Evolutionary conservation across 1,140 invertebrate species (phyloP).

Genomic region (Catajapyx aquilonaris): DNA sequence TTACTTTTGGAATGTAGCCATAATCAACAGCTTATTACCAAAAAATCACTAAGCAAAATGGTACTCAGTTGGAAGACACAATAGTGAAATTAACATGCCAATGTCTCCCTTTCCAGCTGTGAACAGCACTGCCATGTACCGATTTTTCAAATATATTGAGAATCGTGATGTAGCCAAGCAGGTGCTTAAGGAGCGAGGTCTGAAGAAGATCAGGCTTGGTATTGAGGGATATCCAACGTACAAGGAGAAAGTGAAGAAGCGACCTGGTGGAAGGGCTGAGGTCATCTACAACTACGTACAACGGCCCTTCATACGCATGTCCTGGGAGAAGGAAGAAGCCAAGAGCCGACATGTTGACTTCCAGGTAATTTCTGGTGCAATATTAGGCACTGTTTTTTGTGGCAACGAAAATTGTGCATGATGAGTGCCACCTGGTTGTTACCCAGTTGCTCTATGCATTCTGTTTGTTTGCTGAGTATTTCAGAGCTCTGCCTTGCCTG

Average conservation of each 20-base stretch:
- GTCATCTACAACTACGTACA: slow-evolving; percentile 99
- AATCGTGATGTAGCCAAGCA: slow-evolving; percentile 98
- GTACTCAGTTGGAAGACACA: no score
- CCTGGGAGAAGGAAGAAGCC: slow-evolving; percentile 99
- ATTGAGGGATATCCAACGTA: slow-evolving; percentile 99
- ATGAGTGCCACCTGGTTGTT: no score
- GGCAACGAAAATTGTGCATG: no score
- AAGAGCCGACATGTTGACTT: slow-evolving; percentile 98
- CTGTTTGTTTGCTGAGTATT: no score
- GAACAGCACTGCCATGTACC: slow-evolving; percentile 75
- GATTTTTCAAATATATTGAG: slow-evolving; percentile 99
- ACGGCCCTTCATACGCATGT: slow-evolving; percentile 98
- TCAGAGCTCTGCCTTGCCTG: no score
- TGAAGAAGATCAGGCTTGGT: slow-evolving; percentile 97
- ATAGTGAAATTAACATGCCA: no score
- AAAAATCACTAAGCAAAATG: no score
- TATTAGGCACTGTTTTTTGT: neutral
- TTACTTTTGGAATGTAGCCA: no score
- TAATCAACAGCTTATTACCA: no score
- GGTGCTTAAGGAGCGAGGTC: slow-evolving; percentile 89
- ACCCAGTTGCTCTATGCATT: no score
- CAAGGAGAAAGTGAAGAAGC: slow-evolving; percentile 84
- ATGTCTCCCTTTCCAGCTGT: slow-evolving; percentile 35
- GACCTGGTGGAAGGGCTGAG: slow-evolving; percentile 75
- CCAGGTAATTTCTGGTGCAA: slow-evolving; percentile 22